Conservation (phyloP, 1,140 invertebrate genomes). For the Drosophila pseudoobscura region DNA sequence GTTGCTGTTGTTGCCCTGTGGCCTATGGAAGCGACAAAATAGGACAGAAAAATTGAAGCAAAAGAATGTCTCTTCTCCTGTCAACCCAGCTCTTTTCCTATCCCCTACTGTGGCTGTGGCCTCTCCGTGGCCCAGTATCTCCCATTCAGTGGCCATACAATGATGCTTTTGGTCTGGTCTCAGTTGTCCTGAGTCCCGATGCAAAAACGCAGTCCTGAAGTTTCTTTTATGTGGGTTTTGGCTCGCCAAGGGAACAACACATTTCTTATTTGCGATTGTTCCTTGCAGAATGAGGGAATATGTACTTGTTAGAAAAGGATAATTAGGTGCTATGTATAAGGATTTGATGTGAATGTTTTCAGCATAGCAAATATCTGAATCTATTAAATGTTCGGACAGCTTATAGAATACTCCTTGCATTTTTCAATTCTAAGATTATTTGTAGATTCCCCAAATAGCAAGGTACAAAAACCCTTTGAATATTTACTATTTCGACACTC, state of each 20-base stretch:
- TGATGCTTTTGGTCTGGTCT: conserved; percentile 44
- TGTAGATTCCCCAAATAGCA: too few species aligned
- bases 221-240: conserved; percentile 4
- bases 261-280: conserved; percentile 13
- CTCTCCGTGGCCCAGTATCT: background rate
- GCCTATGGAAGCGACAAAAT: conserved; percentile 51
- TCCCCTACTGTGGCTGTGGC: background rate
- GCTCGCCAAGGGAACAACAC: conserved; percentile 4
- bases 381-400: background rate
- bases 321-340: conserved; percentile 20
- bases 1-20: conserved; percentile 40
- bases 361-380: background rate
- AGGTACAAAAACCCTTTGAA: too few species aligned
- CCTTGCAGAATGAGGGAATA: background rate
- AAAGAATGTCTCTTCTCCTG: conserved; percentile 26
- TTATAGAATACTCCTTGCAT: too few species aligned
- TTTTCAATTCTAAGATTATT: too few species aligned
- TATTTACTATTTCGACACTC: too few species aligned
- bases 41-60: conserved; percentile 43
- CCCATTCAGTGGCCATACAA: conserved; percentile 26
- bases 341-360: background rate
- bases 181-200: conserved; percentile 54
- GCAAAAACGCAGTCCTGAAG: conserved; percentile 34
- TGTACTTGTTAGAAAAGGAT: conserved; percentile 27
- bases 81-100: conserved; percentile 10